These are phyloP conservation scores for Plotosus lineatus DNA, from an alignment of 2,113 vertebrate genomes.

Conservation along the genomic window DNA sequence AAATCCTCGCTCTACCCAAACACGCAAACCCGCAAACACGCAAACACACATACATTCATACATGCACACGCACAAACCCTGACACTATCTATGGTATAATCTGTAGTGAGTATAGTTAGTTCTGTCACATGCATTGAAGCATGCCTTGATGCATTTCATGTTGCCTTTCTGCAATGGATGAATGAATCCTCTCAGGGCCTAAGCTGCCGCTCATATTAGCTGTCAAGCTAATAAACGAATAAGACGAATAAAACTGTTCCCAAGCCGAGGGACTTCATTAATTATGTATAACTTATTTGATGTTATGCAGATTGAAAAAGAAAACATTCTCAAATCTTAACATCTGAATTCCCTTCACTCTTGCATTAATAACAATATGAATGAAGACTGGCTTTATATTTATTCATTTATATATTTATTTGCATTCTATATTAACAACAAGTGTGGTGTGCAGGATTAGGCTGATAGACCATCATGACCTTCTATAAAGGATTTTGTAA, in stretches of 20 bases:
- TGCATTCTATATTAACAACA: background rate
- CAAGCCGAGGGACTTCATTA: constrained; percentile 35
- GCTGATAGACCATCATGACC: background rate
- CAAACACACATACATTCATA: constrained; percentile 36
- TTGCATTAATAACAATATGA: background rate
- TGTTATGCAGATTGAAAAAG: constrained; percentile 23
- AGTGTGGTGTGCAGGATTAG: background rate
- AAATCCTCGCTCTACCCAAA: constrained; percentile 33
- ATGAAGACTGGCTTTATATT: background rate
- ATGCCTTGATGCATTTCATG: constrained; percentile 49
- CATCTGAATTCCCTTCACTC: background rate
- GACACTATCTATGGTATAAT: constrained; percentile 47
- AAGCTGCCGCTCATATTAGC: constrained; percentile 48
- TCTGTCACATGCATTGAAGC: constrained; percentile 45
- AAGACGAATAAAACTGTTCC: constrained; percentile 32
- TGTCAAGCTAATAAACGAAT: constrained; percentile 47
- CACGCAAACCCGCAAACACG: constrained; percentile 21
- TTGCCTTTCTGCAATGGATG: constrained; percentile 49
- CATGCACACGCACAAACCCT: constrained; percentile 5
- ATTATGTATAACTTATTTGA: constrained; percentile 37
- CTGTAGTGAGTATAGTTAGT: constrained; percentile 36
- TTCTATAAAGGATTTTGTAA: background rate
- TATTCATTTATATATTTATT: no score
- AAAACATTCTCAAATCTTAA: constrained; percentile 2
- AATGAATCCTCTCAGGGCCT: constrained; percentile 50